A percentile compares a stretch with the other conserved stretches of the same genome.
These are phyloP conservation scores for Saxidomus purpurata DNA, from an alignment of 1,140 invertebrate species.

Conservation along the genomic window DNA sequence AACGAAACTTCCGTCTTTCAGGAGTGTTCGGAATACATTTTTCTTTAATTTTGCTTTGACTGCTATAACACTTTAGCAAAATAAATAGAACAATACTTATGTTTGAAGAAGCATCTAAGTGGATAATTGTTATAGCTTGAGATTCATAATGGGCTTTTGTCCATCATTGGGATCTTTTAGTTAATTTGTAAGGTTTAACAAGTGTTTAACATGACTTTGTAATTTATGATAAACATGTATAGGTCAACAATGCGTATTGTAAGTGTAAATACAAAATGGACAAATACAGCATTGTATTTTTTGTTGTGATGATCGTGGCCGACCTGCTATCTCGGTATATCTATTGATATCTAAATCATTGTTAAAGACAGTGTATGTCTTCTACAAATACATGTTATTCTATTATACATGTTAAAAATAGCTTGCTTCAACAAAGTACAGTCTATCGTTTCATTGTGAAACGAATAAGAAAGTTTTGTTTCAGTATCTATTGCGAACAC, in stretches of 20 bases:
- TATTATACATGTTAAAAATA: no score
- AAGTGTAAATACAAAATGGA: neutral
- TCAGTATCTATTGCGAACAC: no score
- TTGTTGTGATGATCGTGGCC: neutral
- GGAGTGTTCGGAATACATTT: neutral
- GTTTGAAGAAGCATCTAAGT: neutral
- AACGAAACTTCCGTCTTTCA: neutral
- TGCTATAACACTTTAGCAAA: neutral
- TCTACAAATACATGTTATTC: no score
- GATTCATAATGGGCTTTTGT: neutral
- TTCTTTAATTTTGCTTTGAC: neutral
- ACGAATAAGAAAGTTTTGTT: no score
- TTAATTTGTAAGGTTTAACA: neutral
- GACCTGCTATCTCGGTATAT: neutral
- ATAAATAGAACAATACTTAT: neutral
- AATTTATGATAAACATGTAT: neutral
- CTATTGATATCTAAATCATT: no score
- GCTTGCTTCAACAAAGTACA: no score
- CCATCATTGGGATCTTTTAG: neutral
- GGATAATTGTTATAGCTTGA: neutral
- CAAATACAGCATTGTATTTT: neutral
- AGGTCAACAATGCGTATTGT: neutral
- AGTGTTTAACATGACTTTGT: slow-evolving; percentile 16
- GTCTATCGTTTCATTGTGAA: no score
- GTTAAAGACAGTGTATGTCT: no score